Evolutionary conservation across 1,140 invertebrate genomes (phyloP), one percentile per base, ranked within the genome.

Genomic region (Drosophila pallidifrons): DNA sequence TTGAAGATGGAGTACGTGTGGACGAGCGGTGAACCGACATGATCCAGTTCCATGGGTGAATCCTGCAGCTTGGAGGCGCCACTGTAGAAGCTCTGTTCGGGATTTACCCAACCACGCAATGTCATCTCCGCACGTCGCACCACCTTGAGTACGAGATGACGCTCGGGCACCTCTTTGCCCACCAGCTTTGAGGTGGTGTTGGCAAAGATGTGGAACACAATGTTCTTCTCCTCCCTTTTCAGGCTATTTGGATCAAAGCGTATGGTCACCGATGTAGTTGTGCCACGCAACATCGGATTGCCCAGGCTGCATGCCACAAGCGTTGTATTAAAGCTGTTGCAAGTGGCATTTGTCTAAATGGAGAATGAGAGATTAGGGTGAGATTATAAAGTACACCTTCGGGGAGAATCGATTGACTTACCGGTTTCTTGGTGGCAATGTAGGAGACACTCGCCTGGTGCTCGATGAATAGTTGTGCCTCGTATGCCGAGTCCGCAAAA

Each of bases 1-100:
- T 99, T 99, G 82, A 95, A 96, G 77, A 97, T 94, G 93, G 96
- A 95, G 92, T 98, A 99, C 25, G 95, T 96, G 85, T 99, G 98
- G 4, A 95, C 94, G 0, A 99, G 95, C 91, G 95, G 94, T 2
- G 96, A 95, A 4, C 98, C 98, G 66, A 99, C 95, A 82, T 99
- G 96, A 71, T 97, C 96, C 75, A 97, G 94, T 82, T 95, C 94
- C 82, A 95, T 95, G 92, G 99, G 97, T 5, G 95, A 96, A 20
- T 98, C 96, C 3, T 97, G 97, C 8, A 47, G 47, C 69, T 96
- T 95, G 35, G 97, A 93, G 67, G 95, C 94, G 16, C 98, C 98
- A 52, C 97, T 97, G 89, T 98, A 99, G 85, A 97, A 96, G 15
- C 98, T 96, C 93, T 97, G 95, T 82, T 96, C 95, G 1, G 96